Evolutionary conservation across 2,113 vertebrate genomes (phyloP).

Genomic region (Rhadina sibilatrix): DNA sequence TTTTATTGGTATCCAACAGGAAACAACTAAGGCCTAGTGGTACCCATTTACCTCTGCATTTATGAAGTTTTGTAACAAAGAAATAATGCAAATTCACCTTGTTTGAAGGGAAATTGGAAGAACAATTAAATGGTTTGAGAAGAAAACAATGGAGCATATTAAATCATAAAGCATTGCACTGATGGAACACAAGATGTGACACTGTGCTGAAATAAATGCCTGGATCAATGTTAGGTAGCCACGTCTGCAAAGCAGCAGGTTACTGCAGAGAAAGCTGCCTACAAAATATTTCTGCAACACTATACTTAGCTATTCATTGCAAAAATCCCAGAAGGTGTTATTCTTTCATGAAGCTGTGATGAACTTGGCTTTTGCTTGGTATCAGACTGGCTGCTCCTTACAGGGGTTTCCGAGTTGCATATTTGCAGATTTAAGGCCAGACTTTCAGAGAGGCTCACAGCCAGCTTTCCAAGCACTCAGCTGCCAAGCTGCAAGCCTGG

Average conservation of each 20-base stretch:
- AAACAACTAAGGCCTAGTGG: neutral
- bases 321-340: neutral
- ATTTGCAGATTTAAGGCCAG: neutral
- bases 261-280: neutral
- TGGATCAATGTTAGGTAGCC: neutral
- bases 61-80: neutral
- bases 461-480: neutral
- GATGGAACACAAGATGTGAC: neutral
- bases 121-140: neutral
- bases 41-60: neutral
- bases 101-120: neutral
- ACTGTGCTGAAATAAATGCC: neutral
- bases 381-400: neutral
- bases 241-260: neutral
- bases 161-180: neutral
- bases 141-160: neutral
- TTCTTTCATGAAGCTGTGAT: conserved; percentile 32
- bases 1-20: neutral
- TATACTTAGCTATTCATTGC: neutral
- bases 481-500: neutral
- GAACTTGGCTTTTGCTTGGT: neutral
- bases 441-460: neutral
- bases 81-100: neutral
- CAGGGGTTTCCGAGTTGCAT: neutral
- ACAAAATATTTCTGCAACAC: conserved; percentile 31